Conservation (phyloP, 1,140 invertebrate genomes). For the Monomorium pharaonis region DNA sequence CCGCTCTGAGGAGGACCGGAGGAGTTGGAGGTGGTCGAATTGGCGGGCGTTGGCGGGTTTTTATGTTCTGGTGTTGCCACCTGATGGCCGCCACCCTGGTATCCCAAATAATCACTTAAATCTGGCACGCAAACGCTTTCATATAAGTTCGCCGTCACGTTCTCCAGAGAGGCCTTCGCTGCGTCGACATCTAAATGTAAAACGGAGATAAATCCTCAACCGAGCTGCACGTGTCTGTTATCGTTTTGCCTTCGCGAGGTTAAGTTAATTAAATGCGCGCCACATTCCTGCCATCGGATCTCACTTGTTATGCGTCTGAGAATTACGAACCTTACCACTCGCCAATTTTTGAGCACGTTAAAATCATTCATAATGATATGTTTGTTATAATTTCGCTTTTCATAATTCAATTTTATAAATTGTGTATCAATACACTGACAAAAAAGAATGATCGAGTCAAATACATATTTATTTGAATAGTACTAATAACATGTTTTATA, state of each 20-base stretch:
- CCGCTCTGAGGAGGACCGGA: slow-evolving; percentile 64
- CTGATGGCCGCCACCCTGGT: slow-evolving; percentile 82
- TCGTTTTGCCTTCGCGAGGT: slow-evolving; percentile 10
- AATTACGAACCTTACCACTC: not conserved
- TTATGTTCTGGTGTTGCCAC: slow-evolving; percentile 82
- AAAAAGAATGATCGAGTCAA: no score
- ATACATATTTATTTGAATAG: no score
- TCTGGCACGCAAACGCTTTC: slow-evolving; percentile 93
- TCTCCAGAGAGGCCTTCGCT: slow-evolving; percentile 88
- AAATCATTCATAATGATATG: not conserved
- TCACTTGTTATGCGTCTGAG: not conserved
- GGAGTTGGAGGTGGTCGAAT: slow-evolving; percentile 80
- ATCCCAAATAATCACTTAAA: slow-evolving; percentile 89
- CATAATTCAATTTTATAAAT: not conserved
- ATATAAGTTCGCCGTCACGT: slow-evolving; percentile 89
- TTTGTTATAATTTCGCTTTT: not conserved
- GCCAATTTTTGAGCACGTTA: not conserved
- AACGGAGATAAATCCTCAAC: slow-evolving; percentile 70
- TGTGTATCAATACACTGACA: not conserved
- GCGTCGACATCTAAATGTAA: slow-evolving; percentile 88
- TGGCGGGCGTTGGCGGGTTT: slow-evolving; percentile 81
- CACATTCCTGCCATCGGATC: not conserved
- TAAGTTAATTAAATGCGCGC: not conserved
- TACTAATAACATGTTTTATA: no score
- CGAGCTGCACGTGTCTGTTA: slow-evolving; percentile 13